Evolutionary conservation across 2,888 invertebrate species (phyloP), one percentile per base, ranked within the genome.

Genomic region (Lysandra bellargus): DNA sequence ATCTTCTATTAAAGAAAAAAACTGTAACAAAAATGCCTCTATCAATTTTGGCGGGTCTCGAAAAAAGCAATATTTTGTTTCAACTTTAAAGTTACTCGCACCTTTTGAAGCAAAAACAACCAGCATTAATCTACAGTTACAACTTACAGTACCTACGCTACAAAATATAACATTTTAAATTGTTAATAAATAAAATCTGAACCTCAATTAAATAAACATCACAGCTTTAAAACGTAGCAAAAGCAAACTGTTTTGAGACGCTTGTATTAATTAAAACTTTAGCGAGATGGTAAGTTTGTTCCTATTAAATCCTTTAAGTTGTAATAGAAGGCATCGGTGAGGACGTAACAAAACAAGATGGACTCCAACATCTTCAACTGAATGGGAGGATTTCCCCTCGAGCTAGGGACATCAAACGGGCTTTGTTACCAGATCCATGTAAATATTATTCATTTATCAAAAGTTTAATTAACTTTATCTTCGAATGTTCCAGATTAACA

Each of bases 221-320:
- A 40, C 40, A 23, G 44, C 40, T 74, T 73, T 40, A 73, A 75
- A 75, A 30, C 53, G 49, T 33, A 57, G 33, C 17, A 33, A 30
- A 74, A 17, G 30, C 53, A 30, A 57, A 76, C 53, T 33, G 49
- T 53, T 53, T 53, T 17, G 60, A 40, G 44, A 44, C 33, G 64
- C 33, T 75, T 75, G 85, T 85, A 85, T 88, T 89, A 86, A 90
- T 91, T 90, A 90, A 88, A 90, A 90, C 83, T 89, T 87, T 82
- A 80, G 82, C 80, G 83, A 86, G 87, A 88, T 86, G 86, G 86
- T 76, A 79, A 88, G 85, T 85, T 85, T 85, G 86, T 89, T 88
- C 89, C 89, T 88, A 89, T 88, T 87, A 88, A 86, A 86, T 85
- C 82, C 33, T 14, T 5, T 0, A 33, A 69, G 69, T 87, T 86